Evolutionary conservation across 2,888 invertebrate genomes (phyloP), one percentile per base, ranked within the genome.

Genomic region (Mactromeris polynyma): DNA sequence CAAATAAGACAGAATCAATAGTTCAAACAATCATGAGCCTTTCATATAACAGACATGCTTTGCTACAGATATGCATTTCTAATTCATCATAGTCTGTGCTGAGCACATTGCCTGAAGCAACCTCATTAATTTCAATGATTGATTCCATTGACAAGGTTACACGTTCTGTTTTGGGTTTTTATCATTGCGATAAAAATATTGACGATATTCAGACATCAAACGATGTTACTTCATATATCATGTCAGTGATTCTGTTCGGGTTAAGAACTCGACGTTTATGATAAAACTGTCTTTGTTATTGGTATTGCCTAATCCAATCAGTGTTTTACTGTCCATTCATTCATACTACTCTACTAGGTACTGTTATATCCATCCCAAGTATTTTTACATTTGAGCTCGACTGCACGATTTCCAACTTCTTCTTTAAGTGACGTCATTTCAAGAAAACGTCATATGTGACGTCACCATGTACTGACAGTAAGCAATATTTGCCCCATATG

Each of bases 141-240:
- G 36, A 73, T 73, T 36, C 73, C 73, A 73, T 73, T 73, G 73
- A 73, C 73, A 73, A 73, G 73, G 73, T 36, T 73, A 64, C 58
- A 26, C 26, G 26, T 64, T 64, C 21, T 64, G 58, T 64, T 51
- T 51, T 17, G 51, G 6, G n/a, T 64, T 64, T 64, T 64, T 64
- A 26, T 64, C 11, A 64, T 64, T 64, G 58, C 26, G 58, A 64
- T 64, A 64, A 64, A 64, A 64, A 2, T 64, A 64, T 64, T 26
- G 58, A 7, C 26, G 26, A n/a, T 26, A 64, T n/a, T 64, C 26
- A n/a, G 58, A 11, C 26, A 64, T 64, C 26, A 64, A 64, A 64
- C 26, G 9, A 26, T n/a, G 58, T 6, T 64, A 64, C 26, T 26
- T 26, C 26, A 26, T 64, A n/a, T n/a, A 26, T 26, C 26, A 9